These are phyloP conservation scores for Prolemur simus DNA, from an alignment of 2,113 vertebrate species.

Conservation along the genomic window DNA sequence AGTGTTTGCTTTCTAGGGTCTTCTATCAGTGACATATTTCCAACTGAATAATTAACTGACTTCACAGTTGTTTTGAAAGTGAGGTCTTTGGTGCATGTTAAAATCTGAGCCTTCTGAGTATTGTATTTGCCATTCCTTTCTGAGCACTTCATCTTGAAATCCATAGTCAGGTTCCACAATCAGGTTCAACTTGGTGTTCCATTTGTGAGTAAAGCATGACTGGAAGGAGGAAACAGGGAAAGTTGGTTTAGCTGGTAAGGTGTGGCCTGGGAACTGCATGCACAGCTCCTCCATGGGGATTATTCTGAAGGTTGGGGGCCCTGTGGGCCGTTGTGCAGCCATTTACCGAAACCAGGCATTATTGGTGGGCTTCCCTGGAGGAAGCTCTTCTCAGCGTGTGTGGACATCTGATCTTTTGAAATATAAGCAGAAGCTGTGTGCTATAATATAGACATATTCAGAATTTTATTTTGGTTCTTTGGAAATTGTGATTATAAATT, in stretches of 20 bases:
- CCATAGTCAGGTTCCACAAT: neutral
- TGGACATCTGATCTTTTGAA: neutral
- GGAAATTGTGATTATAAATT: neutral
- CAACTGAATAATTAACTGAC: slow-evolving; percentile 81
- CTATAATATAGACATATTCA: neutral
- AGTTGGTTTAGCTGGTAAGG: neutral
- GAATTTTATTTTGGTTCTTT: neutral
- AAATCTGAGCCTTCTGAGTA: neutral
- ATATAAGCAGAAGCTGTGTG: neutral
- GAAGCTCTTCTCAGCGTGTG: neutral
- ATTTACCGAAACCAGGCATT: fast-evolving
- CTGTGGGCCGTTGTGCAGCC: neutral
- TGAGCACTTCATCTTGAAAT: slow-evolving; percentile 24
- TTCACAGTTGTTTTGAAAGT: slow-evolving; percentile 70
- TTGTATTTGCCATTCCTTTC: neutral
- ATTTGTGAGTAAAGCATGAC: neutral
- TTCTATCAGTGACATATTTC: slow-evolving; percentile 84
- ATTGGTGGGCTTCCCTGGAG: neutral
- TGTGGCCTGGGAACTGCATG: slow-evolving; percentile 18
- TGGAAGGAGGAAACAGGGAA: slow-evolving; percentile 14
- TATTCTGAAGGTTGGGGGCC: neutral
- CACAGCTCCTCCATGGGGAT: neutral
- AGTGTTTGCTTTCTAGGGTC: slow-evolving; percentile 81
- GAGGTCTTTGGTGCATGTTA: slow-evolving; percentile 67
- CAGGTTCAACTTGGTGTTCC: neutral